A percentile compares a stretch with the other conserved stretches of the same genome.
Evolutionary conservation across 2,888 invertebrate genomes (phyloP).

Genomic region (Limnephilus marmoratus): DNA sequence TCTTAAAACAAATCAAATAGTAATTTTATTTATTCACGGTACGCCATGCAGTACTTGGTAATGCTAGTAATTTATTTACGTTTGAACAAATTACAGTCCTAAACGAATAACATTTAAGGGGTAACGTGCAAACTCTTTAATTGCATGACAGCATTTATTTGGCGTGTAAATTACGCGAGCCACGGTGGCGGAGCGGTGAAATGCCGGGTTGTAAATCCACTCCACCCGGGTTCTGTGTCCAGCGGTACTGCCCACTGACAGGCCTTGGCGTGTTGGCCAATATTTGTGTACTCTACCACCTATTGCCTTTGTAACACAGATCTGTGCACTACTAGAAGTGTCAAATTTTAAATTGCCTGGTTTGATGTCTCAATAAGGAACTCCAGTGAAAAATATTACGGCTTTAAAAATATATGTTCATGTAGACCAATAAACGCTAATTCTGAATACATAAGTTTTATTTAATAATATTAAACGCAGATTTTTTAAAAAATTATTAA

Average conservation of each 20-base stretch:
- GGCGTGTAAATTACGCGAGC: slow-evolving; percentile 2
- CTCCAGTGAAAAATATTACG: no score
- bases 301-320: not conserved
- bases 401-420: no score
- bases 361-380: no score
- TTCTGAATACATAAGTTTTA: no score
- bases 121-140: slow-evolving; percentile 1
- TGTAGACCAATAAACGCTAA: no score
- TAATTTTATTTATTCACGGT: not conserved
- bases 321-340: slow-evolving; percentile 1
- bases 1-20: not conserved
- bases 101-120: not conserved
- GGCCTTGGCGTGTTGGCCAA: slow-evolving; percentile 28
- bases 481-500: no score
- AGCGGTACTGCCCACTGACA: not conserved
- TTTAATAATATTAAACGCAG: no score
- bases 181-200: slow-evolving; percentile 15
- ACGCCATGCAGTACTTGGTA: not conserved
- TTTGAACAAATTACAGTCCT: not conserved
- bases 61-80: not conserved
- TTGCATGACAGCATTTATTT: slow-evolving; percentile 22
- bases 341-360: no score
- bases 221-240: slow-evolving; percentile 2
- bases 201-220: slow-evolving; percentile 30
- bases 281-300: slow-evolving; percentile 7